Percentiles rank a stretch among this genome's conserved stretches.
phyloP scores from a whole-genome alignment of 2,888 invertebrate species.

The Lucinisca nassula region DNA sequence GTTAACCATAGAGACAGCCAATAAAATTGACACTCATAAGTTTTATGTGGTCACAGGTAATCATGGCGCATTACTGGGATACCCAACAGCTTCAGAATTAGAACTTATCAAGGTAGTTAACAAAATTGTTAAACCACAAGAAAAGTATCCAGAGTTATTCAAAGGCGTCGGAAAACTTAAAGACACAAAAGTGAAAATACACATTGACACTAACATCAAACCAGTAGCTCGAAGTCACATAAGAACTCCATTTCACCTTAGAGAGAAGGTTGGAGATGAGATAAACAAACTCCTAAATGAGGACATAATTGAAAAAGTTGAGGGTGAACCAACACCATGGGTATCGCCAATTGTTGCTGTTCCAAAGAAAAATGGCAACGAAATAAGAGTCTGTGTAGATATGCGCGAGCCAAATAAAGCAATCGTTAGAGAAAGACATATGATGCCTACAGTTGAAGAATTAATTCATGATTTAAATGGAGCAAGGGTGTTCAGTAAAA shows the following conservation, averaged over 20 bases:
- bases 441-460: conserved; percentile 67
- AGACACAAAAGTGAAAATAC: conserved; percentile 47
- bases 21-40: conserved; percentile 24
- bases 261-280: conserved; percentile 57
- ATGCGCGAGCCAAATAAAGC: conserved; percentile 74
- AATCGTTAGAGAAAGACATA: conserved; percentile 67
- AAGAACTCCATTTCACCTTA: too few relatives aligned
- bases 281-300: conserved; percentile 50
- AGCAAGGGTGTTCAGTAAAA: conserved; percentile 65
- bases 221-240: conserved; percentile 61
- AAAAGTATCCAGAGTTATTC: conserved; percentile 50
- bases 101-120: conserved; percentile 50
- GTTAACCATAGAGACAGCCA: conserved; percentile 38
- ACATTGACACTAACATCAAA: conserved; percentile 60
- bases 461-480: conserved; percentile 74
- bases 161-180: conserved; percentile 58
- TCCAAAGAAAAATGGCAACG: conserved; percentile 70
- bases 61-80: conserved; percentile 55
- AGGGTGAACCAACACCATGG: conserved; percentile 69
- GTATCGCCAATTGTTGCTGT: conserved; percentile 68
- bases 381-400: conserved; percentile 75
- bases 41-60: conserved; percentile 55
- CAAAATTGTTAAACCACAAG: neutral
- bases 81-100: conserved; percentile 29
- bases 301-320: conserved; percentile 72